Evolutionary conservation across 2,888 invertebrate species (phyloP).

Genomic region (Hoplodrina ambigua): DNA sequence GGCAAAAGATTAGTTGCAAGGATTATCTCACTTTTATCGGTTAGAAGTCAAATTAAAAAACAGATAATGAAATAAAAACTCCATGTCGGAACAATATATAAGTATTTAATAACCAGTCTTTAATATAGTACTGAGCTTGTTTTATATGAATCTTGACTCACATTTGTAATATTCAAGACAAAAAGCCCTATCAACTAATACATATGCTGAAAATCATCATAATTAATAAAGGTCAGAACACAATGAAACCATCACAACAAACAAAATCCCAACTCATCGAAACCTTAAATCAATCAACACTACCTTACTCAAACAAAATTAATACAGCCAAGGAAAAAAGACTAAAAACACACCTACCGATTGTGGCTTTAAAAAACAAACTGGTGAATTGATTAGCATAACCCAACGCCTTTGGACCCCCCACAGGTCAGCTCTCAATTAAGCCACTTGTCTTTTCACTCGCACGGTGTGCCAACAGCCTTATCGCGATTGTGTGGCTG

Average conservation of each 20-base stretch:
- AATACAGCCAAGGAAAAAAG: slow-evolving; percentile 66
- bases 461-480: slow-evolving; percentile 81
- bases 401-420: slow-evolving; percentile 85
- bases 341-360: slow-evolving; percentile 76
- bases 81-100: too few relatives aligned
- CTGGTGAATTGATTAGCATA: slow-evolving; percentile 89
- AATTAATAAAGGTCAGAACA: background rate
- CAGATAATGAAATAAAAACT: too few relatives aligned
- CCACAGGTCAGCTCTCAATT: slow-evolving; percentile 87
- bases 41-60: too few relatives aligned
- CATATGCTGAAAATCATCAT: background rate
- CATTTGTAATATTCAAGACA: background rate
- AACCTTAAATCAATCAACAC: slow-evolving; percentile 62
- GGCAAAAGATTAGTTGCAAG: too few relatives aligned
- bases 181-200: background rate
- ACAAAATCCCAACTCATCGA: slow-evolving; percentile 15
- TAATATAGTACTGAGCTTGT: too few relatives aligned
- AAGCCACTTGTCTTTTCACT: slow-evolving; percentile 89
- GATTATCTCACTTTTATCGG: too few relatives aligned
- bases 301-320: slow-evolving; percentile 65
- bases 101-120: too few relatives aligned
- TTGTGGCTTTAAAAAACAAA: slow-evolving; percentile 85
- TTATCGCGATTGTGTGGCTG: slow-evolving; percentile 82
- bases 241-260: slow-evolving; percentile 7
- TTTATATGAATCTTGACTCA: too few relatives aligned